Base-by-base conservation (phyloP, 30 jellyfish, hydroid and myxozoan species). In the Kudoa iwatai region DNA sequence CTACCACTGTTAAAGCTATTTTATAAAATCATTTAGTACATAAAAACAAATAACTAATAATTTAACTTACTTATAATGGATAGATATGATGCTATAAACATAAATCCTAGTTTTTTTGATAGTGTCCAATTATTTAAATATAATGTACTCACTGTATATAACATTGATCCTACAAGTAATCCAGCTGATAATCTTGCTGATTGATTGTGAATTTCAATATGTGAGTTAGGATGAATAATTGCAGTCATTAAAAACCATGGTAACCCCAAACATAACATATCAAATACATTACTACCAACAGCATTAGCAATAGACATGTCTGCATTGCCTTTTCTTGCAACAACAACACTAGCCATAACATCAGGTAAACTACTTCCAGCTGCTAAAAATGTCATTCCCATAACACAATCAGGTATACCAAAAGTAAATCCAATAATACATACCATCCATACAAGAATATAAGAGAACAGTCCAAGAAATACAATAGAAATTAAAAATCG, bases 311-410 rank as follows among this genome's bases (percentile, higher is more conserved):
- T 51, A 4, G 89, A 88, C 99, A 81, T 81, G 58, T 64, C 87
- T 2, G 83, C 99, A 40, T 58, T 52, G 40, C 89, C 99, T 51
- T 81, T 88, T 33, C 99, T 54, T 1, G 85, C 86, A 0, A 81
- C 99, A 36, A 81, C 54, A 0, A 81, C 99, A 19, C 87, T 55
- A 2, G 99, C 84, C 89, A 81, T 81, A 32, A 81, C 89, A 32
- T 81, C 99, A 1, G 99, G 99, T 21, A 81, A 58, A 39, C 99
- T 81, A 15, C 89, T 55, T 17, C 99, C 99, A 13, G 99, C 99
- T 16, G 99, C 99, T 15, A 81, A 39, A 43, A 81, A 65, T 23
- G 99, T 81, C 99, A 81, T 64, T 11, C 99, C 99, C 99, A 81
- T 81, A 23, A 77, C 85, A 50, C 96, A 77, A 48, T 77, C 96